phyloP scores from a whole-genome alignment of 2,797 vertebrate species.

The Coilia nasus region DNA sequence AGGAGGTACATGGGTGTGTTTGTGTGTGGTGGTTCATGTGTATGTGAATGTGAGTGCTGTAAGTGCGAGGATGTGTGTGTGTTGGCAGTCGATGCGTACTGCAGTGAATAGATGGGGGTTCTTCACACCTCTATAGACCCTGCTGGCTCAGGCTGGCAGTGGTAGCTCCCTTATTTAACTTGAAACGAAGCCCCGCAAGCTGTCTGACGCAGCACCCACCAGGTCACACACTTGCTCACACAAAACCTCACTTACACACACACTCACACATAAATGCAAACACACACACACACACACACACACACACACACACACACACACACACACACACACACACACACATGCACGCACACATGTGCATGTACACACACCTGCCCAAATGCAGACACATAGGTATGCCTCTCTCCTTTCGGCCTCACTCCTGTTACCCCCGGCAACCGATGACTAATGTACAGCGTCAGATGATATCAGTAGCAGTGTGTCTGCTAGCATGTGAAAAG shows the following conservation, averaged over 20 bases:
- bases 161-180: background rate
- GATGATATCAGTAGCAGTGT: background rate
- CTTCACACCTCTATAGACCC: background rate
- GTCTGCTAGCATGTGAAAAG: background rate
- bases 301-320: background rate
- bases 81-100: background rate
- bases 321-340: slow-evolving; percentile 2
- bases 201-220: background rate
- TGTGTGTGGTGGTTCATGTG: background rate
- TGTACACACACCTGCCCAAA: background rate
- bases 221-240: background rate
- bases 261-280: too few species aligned
- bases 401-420: too few species aligned
- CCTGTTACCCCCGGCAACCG: background rate
- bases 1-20: background rate
- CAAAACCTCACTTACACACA: too few species aligned
- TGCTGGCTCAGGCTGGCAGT: slow-evolving; percentile 2
- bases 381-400: too few species aligned
- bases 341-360: background rate
- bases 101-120: background rate
- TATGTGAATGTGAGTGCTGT: too few species aligned
- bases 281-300: background rate
- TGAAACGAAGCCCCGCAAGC: background rate
- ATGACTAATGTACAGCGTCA: background rate
- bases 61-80: too few species aligned